phyloP scores from a whole-genome alignment of 2,113 vertebrate species.

The Fulica atra region DNA sequence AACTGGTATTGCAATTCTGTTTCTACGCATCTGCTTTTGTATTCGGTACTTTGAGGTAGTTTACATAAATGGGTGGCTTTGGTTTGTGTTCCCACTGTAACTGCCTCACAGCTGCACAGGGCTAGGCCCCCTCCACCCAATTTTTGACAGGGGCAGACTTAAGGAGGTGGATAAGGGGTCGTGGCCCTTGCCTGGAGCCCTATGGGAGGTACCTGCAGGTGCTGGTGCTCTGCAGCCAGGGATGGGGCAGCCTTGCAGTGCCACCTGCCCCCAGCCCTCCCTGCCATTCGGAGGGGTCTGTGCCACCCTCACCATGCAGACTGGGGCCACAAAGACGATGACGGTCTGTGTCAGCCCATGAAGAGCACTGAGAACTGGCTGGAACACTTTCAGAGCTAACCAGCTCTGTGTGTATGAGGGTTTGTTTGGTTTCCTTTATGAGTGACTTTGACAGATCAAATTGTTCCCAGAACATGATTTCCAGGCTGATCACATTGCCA shows the following conservation, averaged over 20 bases:
- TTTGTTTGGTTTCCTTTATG: constrained; percentile 3
- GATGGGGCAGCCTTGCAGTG: neutral
- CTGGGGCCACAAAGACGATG: neutral
- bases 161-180: rapidly evolving
- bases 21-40: constrained; percentile 27
- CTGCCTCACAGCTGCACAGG: neutral
- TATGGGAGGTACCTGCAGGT: neutral
- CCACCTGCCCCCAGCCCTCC: neutral
- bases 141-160: neutral
- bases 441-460: neutral
- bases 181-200: rapidly evolving
- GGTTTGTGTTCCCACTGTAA: neutral
- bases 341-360: rapidly evolving
- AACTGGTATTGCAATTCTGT: constrained; percentile 45
- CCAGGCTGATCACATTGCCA: neutral
- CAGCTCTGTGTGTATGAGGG: neutral
- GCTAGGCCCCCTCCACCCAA: neutral
- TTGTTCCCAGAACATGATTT: neutral
- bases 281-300: rapidly evolving
- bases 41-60: constrained; percentile 21
- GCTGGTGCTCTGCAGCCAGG: neutral
- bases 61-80: constrained; percentile 50
- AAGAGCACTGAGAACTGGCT: rapidly evolving
- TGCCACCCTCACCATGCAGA: neutral
- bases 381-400: neutral